A percentile compares a stretch with the other conserved stretches of the same genome.
phyloP scores from a whole-genome alignment of 2,888 invertebrate species.

The Altica lythri region DNA sequence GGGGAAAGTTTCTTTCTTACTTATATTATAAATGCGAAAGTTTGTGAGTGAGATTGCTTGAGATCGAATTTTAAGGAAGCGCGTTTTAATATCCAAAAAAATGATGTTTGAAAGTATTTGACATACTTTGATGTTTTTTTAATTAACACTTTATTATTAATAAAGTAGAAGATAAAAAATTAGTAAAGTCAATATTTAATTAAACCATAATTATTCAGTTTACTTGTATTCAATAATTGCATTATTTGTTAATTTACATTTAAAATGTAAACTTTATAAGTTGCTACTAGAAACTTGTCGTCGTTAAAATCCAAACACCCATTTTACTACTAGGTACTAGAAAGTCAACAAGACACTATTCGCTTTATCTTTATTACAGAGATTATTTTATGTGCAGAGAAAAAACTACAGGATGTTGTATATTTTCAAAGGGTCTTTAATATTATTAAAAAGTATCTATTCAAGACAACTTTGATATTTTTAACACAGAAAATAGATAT shows the following conservation, averaged over 20 bases:
- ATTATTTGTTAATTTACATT: conserved; percentile 19
- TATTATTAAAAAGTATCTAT: no score
- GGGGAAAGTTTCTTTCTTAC: no score
- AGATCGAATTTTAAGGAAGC: no score
- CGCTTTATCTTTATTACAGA: conserved; percentile 42
- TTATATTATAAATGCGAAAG: no score
- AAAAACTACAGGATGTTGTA: conserved; percentile 44
- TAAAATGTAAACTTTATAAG: conserved; percentile 21
- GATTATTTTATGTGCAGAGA: conserved; percentile 38
- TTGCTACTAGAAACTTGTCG: conserved; percentile 30
- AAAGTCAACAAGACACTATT: conserved; percentile 37
- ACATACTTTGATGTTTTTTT: not conserved
- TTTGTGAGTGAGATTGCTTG: not conserved
- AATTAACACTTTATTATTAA: not conserved
- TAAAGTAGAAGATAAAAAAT: no score
- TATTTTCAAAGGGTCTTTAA: conserved; percentile 29
- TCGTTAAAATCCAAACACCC: conserved; percentile 32
- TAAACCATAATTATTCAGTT: no score
- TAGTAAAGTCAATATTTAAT: no score
- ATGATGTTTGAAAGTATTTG: no score
- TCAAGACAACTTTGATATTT: no score
- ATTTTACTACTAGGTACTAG: conserved; percentile 33
- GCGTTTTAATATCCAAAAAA: no score
- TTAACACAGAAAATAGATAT: no score
- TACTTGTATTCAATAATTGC: conserved; percentile 20